Percentiles rank a stretch among this genome's conserved stretches.
Evolutionary conservation across 2,113 vertebrate genomes (phyloP).

Genomic region (pig (Sus scrofa)): DNA sequence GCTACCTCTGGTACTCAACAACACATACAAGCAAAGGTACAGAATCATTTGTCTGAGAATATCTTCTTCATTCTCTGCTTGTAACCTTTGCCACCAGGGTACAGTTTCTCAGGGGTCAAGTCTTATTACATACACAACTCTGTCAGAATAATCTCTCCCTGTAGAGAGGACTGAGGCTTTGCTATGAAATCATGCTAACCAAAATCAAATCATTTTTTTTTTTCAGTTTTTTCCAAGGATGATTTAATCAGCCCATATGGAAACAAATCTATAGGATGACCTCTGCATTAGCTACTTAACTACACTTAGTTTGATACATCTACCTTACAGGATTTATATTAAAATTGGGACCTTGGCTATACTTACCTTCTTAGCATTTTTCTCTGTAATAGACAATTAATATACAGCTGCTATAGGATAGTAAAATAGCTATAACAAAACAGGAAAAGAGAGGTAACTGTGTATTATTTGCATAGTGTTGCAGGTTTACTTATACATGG

Average conservation of each 20-base stretch:
- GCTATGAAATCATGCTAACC: neutral
- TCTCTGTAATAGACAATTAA: neutral
- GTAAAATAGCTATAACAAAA: neutral
- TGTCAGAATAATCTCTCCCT: neutral
- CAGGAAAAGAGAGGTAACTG: neutral
- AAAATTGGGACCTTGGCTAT: neutral
- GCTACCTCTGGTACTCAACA: neutral
- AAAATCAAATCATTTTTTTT: neutral
- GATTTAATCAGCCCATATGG: neutral
- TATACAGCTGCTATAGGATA: neutral
- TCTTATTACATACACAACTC: neutral
- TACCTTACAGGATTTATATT: neutral
- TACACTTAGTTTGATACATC: neutral
- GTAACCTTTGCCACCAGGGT: rapidly evolving
- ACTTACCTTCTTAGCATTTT: neutral
- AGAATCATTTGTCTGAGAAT: rapidly evolving
- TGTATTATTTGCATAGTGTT: neutral
- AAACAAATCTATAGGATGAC: neutral
- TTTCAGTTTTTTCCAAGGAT: neutral
- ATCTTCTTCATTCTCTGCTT: neutral
- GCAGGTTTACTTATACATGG: neutral
- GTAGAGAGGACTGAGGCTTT: neutral
- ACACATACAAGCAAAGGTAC: neutral
- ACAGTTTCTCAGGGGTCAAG: neutral
- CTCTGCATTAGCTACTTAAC: neutral